Base-by-base conservation (phyloP, 2,888 invertebrate species). In the Anoncus sp. region DNA sequence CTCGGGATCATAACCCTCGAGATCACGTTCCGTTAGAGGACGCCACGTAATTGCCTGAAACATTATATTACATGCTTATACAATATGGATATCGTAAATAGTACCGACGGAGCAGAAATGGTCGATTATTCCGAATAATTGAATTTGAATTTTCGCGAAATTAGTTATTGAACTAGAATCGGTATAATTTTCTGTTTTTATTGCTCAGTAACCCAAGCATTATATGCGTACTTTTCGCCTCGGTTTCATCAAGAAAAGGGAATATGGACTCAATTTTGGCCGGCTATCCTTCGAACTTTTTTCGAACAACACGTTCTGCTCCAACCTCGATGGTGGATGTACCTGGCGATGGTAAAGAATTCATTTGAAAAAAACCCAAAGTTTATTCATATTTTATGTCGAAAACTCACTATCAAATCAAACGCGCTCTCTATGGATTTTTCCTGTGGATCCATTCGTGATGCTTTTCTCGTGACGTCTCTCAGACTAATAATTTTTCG, bases 1-100 rank as follows among this genome's bases (percentile, higher is more conserved):
- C 53, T 89, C 86, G 2, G 90, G 87, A 77, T 90, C 88, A 82
- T 89, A 90, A 27, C 86, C 90, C 70, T 86, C 81, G 45, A 90
- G 77, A 43, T 90, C 90, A 1, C 74, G 72, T 66, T 82, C 83
- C 2, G 82, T 83, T 24, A 90, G 81, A n/a, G 85, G 82, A 7
- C 90, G 86, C 90, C 90, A 90, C 2, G 84, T 86, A 12, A 90
- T 81, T 6, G 77, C 89, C 90, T 90, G 51, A 57, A 51, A n/a
- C 16, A 47, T 22, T 18, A 63, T 35, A 22, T 22, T 38, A 57
- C 16, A 24, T 9, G 40, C 2, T 20, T 38, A 12, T 35, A 35
- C 9, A 20, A 57, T 9, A 10, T 4, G 2, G 2, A 38, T 22
- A 20, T 10, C 20, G 35, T 27, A 38, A 20, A 12, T 57, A 35